Base-by-base conservation (phyloP, 2,888 invertebrate genomes). In the Anoncus sp. region DNA sequence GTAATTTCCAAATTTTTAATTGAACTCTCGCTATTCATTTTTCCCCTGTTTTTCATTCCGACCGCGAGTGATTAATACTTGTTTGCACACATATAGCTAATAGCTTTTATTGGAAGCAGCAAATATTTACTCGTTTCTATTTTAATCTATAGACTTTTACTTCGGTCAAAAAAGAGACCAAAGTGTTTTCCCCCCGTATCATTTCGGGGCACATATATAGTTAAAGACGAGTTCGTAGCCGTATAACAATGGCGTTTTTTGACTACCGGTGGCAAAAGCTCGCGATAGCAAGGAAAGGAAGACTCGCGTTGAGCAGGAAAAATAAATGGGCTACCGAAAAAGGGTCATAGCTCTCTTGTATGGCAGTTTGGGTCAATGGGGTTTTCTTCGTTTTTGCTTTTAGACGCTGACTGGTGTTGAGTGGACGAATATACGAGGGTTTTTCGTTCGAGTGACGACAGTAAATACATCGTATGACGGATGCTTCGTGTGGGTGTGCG, bases 391-490 rank as follows among this genome's bases (percentile, higher is more conserved):
- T 6, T 12, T 38, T 12, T 38, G 38, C 7, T 10, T 38, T 38
- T 38, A 9, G 10, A 2, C 7, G 2, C 38, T 38, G 38, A 38
- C 38, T 10, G 9, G 35, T 47, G 49, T n/a, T 12, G 31, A 31
- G 31, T 16, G 43, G 24, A 31, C 16, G 66, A 45, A 55, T 55
- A 45, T 16, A 31, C 20, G 24, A n/a, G 22, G 27, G n/a, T 10
- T 38, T 38, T 38, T 38, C n/a, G 18, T 53, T 24, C 43, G 40
- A 16, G 53, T 40, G 16, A 24, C 16, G 53, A 66, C 66, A 27
- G 40, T 27, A 16, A 38, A 22, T 24, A 5, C 22, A 12, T 20
- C 22, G n/a, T 20, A n/a, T n/a, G 40, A 22, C 22, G 16, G 38
- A 10, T 6, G 10, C 12, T 38, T 38, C 10, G 38, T 38, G 38